phyloP scores from a whole-genome alignment of 2,888 invertebrate genomes.

The Cheilosia soror region DNA sequence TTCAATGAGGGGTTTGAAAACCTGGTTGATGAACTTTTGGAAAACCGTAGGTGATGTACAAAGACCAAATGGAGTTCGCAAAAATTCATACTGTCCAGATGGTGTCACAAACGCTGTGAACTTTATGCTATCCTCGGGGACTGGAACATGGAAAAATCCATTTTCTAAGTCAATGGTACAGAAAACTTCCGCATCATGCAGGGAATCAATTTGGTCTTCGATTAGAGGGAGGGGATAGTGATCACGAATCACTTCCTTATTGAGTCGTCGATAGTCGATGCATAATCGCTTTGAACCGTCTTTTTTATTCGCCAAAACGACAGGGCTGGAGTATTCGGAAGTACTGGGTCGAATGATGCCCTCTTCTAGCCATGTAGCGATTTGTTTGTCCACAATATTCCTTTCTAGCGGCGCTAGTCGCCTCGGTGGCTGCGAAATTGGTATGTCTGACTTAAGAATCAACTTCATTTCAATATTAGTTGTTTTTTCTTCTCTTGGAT shows the following conservation, averaged over 20 bases:
- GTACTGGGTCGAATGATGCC: conserved; percentile 47
- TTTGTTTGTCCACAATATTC: not conserved
- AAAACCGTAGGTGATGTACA: conserved; percentile 76
- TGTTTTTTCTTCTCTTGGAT: not conserved
- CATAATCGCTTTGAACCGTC: conserved; percentile 73
- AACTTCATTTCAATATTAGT: not conserved
- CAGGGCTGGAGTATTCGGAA: conserved; percentile 76
- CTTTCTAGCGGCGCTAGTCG: conserved; percentile 2
- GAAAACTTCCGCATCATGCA: conserved; percentile 76
- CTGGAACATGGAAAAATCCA: conserved; percentile 79
- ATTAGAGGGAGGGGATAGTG: conserved; percentile 76
- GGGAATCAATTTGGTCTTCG: conserved; percentile 77
- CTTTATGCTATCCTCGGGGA: conserved; percentile 73
- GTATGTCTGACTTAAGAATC: not conserved
- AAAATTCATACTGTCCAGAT: conserved; percentile 77
- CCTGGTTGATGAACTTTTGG: conserved; percentile 70
- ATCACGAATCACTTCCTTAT: conserved; percentile 67
- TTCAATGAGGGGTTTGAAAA: conserved; percentile 21
- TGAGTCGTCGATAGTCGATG: conserved; percentile 71
- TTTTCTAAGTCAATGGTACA: conserved; percentile 78
- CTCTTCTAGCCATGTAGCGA: not conserved
- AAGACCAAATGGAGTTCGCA: conserved; percentile 80
- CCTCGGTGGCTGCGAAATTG: not conserved
- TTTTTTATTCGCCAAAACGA: conserved; percentile 76
- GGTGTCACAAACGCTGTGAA: conserved; percentile 78